Base-by-base conservation (phyloP, 1,140 invertebrate species). In the Wasmannia auropunctata region DNA sequence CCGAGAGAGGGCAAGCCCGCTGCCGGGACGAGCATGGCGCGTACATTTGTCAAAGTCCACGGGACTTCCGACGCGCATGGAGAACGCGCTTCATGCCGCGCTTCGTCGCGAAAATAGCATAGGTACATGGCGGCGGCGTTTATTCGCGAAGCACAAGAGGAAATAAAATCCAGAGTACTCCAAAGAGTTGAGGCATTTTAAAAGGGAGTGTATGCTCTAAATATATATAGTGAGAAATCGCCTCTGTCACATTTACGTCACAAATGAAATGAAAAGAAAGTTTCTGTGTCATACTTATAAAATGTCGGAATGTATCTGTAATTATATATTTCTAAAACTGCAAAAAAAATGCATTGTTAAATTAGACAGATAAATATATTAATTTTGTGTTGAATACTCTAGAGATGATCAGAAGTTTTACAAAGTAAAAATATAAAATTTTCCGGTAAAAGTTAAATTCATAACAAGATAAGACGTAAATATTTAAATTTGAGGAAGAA, bases 1-100 rank as follows among this genome's bases (percentile, higher is more conserved):
- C 76, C 72, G 72, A 76, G 7, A 76, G 7, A 56, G 70, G 60
- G 62, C 75, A 65, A 40, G 60, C n/a, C n/a, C 43, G 31, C n/a
- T 46, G 76, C 34, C 22, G 34, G 22, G 77, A 58, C 63, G 63
- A 80, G 22, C 77, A 69, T 14, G 63, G 62, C 31, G 60, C 25
- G 28, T 25, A 46, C 87, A 88, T 89, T 88, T 88, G 87, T 89
- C 87, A 89, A 88, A 88, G 87, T 88, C 86, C 51, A 37, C 1
- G 19, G 28, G 40, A 56, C 40, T 84, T 76, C 69, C 69, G 56
- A 54, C 14, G 72, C 67, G 72, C 56, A 19, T 22, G 58, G 40
- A 75, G 49, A 84, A 75, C 69, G 46, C 81, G 81, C 70, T 28
- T 49, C 67, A 4, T 74, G 70, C 51, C 54, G 54, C 46, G 11